Base-by-base conservation (phyloP, 2,797 vertebrate genomes). In the Acanthopagrus latus region DNA sequence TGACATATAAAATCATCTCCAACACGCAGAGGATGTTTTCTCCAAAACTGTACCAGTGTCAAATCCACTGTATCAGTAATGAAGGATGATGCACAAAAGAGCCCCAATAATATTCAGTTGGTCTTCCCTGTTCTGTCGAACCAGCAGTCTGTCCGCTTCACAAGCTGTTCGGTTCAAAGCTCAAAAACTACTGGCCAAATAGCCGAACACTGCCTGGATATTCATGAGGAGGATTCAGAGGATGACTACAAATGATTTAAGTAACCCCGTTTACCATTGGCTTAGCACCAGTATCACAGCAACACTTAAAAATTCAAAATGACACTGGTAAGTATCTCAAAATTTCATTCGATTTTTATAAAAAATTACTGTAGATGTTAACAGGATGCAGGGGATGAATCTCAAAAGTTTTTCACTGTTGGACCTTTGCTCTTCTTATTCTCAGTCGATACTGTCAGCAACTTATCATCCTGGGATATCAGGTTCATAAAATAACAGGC, bases 11-110 rank as follows among this genome's bases (percentile, higher is more conserved):
- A 33, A 33, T 33, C 29, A 57, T 62, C 50, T 57, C 67, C 1
- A 47, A 46, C 60, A 43, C 44, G 46, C 54, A 60, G 62, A 50
- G 6, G 44, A 52, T 33, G 38, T 64, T 71, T 76, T 20, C 71
- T 43, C 51, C 51, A 25, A 75, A 80, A 65, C 6, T 13, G 17
- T 73, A 75, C 29, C 21, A 12, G 43, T 1, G 0, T 68, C 50
- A 69, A 63, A 48, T 67, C 57, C 62, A 54, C 23, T 46, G 27
- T 67, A n/a, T 70, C 70, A 50, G 46, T 9, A 55, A 46, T 71
- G 17, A 56, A 51, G 56, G 25, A 38, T 27, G 38, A 58, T 72
- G 46, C 44, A 38, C 23, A 65, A 62, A 23, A 18, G n/a, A 62
- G 27, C 21, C 55, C 10, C 17, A 62, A 60, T 29, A 27, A 11